These are phyloP conservation scores for Melanotaenia trifasciata DNA, from an alignment of 2,797 vertebrate species.

Conservation along the genomic window DNA sequence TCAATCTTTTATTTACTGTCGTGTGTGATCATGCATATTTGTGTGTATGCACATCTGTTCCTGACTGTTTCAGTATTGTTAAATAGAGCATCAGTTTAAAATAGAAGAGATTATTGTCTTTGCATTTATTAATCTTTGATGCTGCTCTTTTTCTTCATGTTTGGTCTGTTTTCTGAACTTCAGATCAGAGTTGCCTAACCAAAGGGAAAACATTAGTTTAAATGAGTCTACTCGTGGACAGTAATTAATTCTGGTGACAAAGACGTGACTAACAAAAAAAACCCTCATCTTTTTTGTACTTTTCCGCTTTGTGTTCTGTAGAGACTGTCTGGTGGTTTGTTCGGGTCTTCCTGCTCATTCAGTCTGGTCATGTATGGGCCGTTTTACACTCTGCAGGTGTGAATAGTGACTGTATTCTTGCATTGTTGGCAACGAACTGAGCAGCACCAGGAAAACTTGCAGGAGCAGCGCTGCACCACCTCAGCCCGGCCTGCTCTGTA, in stretches of 20 bases:
- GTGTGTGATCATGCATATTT: slow-evolving; percentile 3
- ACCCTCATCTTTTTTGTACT: slow-evolving; percentile 13
- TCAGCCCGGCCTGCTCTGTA: slow-evolving; percentile 79
- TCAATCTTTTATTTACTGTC: slow-evolving; percentile 48
- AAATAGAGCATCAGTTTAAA: slow-evolving; percentile 13
- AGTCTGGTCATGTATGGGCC: slow-evolving; percentile 8
- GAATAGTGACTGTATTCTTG: slow-evolving; percentile 82
- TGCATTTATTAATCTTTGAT: background rate
- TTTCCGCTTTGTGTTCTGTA: slow-evolving; percentile 12
- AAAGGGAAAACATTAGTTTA: slow-evolving; percentile 24
- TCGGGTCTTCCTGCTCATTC: slow-evolving; percentile 18
- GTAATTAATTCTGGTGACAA: slow-evolving; percentile 14
- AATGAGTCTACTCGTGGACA: slow-evolving; percentile 1
- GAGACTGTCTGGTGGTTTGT: slow-evolving; percentile 41
- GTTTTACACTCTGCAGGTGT: slow-evolving; percentile 81
- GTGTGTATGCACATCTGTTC: slow-evolving; percentile 8
- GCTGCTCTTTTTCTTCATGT: slow-evolving; percentile 12
- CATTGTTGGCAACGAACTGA: slow-evolving; percentile 84
- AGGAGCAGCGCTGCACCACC: slow-evolving; percentile 84
- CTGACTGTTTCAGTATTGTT: slow-evolving; percentile 13
- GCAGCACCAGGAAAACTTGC: slow-evolving; percentile 87
- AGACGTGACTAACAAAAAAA: background rate
- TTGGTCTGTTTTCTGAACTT: slow-evolving; percentile 34
- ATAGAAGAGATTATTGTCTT: background rate
- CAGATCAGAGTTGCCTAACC: slow-evolving; percentile 25